phyloP scores from a whole-genome alignment of 2,888 invertebrate genomes.

The Gymnocheta viridis region DNA sequence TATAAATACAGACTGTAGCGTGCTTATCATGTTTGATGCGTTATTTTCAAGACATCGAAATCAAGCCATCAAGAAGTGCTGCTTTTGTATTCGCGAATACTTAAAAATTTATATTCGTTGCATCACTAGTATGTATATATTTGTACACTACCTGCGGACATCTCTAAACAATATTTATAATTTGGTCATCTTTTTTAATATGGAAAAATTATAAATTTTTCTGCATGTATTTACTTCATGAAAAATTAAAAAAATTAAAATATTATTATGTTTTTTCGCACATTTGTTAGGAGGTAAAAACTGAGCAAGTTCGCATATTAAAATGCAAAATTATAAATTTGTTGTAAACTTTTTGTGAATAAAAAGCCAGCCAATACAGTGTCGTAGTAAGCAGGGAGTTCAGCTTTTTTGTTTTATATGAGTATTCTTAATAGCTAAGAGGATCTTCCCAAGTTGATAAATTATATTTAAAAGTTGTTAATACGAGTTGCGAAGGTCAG shows the following conservation, averaged over 20 bases:
- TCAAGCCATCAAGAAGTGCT: too few species aligned
- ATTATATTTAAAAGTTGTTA: too few species aligned
- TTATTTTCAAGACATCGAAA: too few species aligned
- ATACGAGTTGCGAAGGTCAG: too few species aligned
- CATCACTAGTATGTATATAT: too few species aligned
- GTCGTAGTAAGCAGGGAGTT: not conserved
- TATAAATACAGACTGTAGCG: too few species aligned
- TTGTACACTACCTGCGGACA: not conserved
- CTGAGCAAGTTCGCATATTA: slow-evolving; percentile 41
- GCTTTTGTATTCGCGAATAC: too few species aligned
- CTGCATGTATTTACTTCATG: not conserved
- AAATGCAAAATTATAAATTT: slow-evolving; percentile 54
- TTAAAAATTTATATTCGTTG: too few species aligned
- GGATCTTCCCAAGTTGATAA: too few species aligned
- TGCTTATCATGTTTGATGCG: too few species aligned
- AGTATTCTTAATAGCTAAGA: too few species aligned
- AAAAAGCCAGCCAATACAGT: not conserved
- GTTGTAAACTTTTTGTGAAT: not conserved
- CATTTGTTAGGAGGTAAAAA: slow-evolving; percentile 33
- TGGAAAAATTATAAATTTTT: not conserved
- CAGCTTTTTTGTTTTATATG: too few species aligned
- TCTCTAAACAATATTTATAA: slow-evolving; percentile 1
- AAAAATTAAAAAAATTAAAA: slow-evolving; percentile 20
- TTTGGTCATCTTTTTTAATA: slow-evolving; percentile 10
- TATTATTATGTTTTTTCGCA: not conserved